Percentiles rank a stretch among this genome's conserved stretches.
These are phyloP conservation scores for Microcebus murinus DNA, from an alignment of 2,113 vertebrate species.

Conservation along the genomic window DNA sequence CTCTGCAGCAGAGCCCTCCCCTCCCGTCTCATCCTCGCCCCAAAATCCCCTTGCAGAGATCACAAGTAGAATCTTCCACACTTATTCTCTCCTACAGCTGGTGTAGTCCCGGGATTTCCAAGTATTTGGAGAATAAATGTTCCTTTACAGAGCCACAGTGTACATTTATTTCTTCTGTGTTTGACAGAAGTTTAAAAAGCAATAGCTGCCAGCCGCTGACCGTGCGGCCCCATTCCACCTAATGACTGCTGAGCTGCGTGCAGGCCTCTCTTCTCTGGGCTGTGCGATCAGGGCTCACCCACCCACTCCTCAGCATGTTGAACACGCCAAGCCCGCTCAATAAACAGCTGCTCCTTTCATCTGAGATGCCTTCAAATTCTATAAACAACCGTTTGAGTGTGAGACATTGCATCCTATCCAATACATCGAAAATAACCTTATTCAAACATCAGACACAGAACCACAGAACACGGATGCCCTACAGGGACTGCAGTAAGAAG, in stretches of 20 bases:
- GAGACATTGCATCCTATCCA: not conserved
- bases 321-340: not conserved
- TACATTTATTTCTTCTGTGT: not conserved
- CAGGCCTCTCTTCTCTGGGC: not conserved
- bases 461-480: not conserved
- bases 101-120: not conserved
- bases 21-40: fast-evolving
- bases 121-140: not conserved
- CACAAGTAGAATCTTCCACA: not conserved
- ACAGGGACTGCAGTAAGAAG: fast-evolving
- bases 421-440: not conserved
- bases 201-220: not conserved
- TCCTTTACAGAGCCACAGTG: fast-evolving
- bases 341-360: not conserved
- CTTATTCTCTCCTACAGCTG: not conserved
- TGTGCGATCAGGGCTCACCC: not conserved
- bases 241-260: fast-evolving
- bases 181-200: not conserved
- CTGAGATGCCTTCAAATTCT: not conserved
- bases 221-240: too few relatives aligned
- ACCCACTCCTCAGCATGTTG: not conserved
- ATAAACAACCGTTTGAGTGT: not conserved
- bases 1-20: not conserved
- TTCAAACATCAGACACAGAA: not conserved
- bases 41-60: not conserved